phyloP scores from a whole-genome alignment of 1,140 invertebrate species.

The Neodiprion pinetum region DNA sequence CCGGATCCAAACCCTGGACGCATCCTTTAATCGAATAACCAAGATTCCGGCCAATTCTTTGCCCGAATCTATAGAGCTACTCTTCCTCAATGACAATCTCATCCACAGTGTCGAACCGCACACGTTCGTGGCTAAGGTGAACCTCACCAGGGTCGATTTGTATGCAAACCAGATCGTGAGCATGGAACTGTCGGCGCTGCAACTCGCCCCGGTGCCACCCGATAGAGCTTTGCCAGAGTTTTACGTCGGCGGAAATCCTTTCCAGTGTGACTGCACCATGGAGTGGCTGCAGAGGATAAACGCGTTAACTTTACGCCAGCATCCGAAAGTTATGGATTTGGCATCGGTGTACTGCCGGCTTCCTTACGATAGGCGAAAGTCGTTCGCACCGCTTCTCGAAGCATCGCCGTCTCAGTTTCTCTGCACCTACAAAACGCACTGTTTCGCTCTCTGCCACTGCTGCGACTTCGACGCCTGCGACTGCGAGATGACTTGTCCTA shows the following conservation, averaged over 20 bases:
- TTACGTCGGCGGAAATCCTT: constrained; percentile 87
- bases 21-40: constrained; percentile 81
- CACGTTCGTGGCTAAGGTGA: constrained; percentile 83
- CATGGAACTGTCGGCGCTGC: constrained; percentile 81
- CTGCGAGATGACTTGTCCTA: constrained; percentile 89
- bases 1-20: constrained; percentile 79
- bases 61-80: constrained; percentile 78
- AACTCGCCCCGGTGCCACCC: constrained; percentile 74
- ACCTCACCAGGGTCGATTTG: constrained; percentile 83
- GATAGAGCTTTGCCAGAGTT: constrained; percentile 79
- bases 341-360: constrained; percentile 86
- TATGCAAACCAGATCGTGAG: constrained; percentile 85
- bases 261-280: constrained; percentile 87
- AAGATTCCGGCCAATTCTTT: constrained; percentile 74
- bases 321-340: constrained; percentile 84
- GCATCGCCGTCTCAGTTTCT: constrained; percentile 83
- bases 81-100: constrained; percentile 85
- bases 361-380: constrained; percentile 76
- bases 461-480: constrained; percentile 90
- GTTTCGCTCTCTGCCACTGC: constrained; percentile 86
- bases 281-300: constrained; percentile 89
- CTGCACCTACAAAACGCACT: constrained; percentile 86
- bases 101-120: constrained; percentile 80
- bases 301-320: constrained; percentile 73
- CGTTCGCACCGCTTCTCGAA: constrained; percentile 79